Evolutionary conservation across 2,888 invertebrate species (phyloP).

Genomic region (Drosophila setosimentum): DNA sequence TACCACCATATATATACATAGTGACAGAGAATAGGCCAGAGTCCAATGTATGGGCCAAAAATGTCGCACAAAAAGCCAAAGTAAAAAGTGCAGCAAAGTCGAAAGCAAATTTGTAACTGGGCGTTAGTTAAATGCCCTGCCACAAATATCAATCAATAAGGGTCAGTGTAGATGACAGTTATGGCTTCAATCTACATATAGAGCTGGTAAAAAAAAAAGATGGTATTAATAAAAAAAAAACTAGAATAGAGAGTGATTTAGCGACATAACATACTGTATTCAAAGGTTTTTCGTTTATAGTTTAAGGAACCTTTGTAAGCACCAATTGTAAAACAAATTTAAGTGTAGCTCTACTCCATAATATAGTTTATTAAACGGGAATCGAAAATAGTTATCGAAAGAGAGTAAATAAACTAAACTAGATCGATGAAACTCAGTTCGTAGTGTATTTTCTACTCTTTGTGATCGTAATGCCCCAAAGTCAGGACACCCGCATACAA

Average conservation of each 20-base stretch:
- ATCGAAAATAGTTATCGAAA: background rate
- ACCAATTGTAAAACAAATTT: background rate
- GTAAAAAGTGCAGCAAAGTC: constrained; percentile 45
- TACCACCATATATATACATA: constrained; percentile 9
- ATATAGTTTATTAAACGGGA: background rate
- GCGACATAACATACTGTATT: background rate
- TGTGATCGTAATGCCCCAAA: constrained; percentile 4
- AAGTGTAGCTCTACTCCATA: background rate
- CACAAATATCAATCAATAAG: constrained; percentile 34
- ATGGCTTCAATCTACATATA: constrained; percentile 1
- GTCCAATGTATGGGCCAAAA: constrained; percentile 65
- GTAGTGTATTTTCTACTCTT: constrained; percentile 7
- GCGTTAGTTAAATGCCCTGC: constrained; percentile 45
- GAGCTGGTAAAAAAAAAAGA: background rate
- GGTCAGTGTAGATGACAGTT: constrained; percentile 11
- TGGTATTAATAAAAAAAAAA: background rate
- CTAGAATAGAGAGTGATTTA: too few species aligned
- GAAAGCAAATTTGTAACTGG: constrained; percentile 39
- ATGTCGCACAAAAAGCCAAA: constrained; percentile 62
- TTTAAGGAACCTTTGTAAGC: background rate
- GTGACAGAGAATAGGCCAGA: constrained; percentile 23
- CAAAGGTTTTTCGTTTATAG: background rate
- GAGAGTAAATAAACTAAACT: background rate
- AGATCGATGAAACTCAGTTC: background rate
- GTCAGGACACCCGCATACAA: constrained; percentile 27